A percentile compares a stretch with the other conserved stretches of the same genome.
Evolutionary conservation across 37 sponge, comb jelly and placozoan genomes (phyloP).

Genomic region (Spongilla lacustris): DNA sequence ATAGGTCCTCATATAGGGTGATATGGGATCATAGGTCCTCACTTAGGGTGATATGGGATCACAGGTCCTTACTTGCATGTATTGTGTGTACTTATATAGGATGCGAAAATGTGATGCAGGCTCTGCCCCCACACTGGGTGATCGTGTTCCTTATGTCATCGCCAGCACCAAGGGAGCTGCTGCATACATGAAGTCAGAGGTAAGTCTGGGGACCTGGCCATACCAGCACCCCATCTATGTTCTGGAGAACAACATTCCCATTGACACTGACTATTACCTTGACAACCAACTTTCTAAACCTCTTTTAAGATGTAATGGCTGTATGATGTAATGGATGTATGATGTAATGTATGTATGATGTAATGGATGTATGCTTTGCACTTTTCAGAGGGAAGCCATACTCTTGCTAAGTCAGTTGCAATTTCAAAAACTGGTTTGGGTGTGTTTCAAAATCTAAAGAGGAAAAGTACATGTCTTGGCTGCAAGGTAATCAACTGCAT

Average conservation of each 20-base stretch:
- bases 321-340: no score
- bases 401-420: no score
- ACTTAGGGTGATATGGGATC: no score
- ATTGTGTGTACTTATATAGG: slow-evolving; percentile 34
- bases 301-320: slow-evolving; percentile 86
- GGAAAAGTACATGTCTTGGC: no score
- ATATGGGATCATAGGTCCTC: no score
- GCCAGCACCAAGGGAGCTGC: slow-evolving; percentile 88
- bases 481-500: no score
- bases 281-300: slow-evolving; percentile 97
- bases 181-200: slow-evolving; percentile 95
- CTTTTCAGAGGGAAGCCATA: slow-evolving; percentile 71
- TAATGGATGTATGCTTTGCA: neutral
- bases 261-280: slow-evolving; percentile 94
- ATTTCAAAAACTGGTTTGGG: no score
- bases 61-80: no score
- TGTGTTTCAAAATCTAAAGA: no score
- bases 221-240: slow-evolving; percentile 94
- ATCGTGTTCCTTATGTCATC: slow-evolving; percentile 97
- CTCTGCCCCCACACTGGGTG: slow-evolving; percentile 94
- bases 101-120: slow-evolving; percentile 98
- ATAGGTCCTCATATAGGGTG: no score
- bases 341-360: no score
- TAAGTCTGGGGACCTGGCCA: neutral
- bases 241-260: slow-evolving; percentile 92